These are phyloP conservation scores for Leptodirus hochenwartii DNA, from an alignment of 2,888 invertebrate genomes.

Conservation along the genomic window DNA sequence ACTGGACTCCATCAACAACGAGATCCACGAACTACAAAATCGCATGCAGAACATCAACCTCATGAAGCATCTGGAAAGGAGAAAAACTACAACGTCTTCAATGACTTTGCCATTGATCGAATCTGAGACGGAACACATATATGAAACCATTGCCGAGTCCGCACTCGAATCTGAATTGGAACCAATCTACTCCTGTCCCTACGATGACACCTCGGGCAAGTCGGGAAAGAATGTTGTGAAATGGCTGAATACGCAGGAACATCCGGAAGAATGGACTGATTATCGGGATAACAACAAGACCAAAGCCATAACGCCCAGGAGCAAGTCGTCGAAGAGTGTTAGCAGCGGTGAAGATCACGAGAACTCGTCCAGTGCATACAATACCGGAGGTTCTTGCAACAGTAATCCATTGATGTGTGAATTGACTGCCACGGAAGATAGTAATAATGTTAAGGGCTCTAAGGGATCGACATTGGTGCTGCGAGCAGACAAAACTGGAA, in stretches of 20 bases:
- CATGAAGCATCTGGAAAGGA: conserved; percentile 24
- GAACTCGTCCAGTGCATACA: conserved; percentile 51
- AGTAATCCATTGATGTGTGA: conserved; percentile 39
- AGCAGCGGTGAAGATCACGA: conserved; percentile 38
- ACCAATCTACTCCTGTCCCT: conserved; percentile 43
- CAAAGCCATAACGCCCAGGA: conserved; percentile 17
- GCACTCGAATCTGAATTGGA: conserved; percentile 35
- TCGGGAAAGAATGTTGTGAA: conserved; percentile 21
- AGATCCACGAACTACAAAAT: conserved; percentile 34
- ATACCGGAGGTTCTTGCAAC: conserved; percentile 58
- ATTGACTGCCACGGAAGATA: conserved; percentile 27
- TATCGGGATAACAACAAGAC: conserved; percentile 12
- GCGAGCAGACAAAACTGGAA: conserved; percentile 14
- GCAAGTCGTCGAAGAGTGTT: conserved; percentile 21
- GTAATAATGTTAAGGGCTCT: conserved; percentile 24
- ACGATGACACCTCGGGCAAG: conserved; percentile 28
- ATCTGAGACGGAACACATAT: conserved; percentile 42
- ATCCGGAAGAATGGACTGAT: conserved; percentile 12
- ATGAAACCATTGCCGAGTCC: conserved; percentile 44
- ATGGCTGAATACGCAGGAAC: conserved; percentile 20
- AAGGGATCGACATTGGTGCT: conserved; percentile 22
- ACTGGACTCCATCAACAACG: conserved; percentile 30
- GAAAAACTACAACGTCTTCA: not conserved
- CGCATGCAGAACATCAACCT: conserved; percentile 41
- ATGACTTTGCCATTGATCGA: conserved; percentile 20